Conservation (phyloP, 1,140 invertebrate species). For the Venturia canescens region DNA sequence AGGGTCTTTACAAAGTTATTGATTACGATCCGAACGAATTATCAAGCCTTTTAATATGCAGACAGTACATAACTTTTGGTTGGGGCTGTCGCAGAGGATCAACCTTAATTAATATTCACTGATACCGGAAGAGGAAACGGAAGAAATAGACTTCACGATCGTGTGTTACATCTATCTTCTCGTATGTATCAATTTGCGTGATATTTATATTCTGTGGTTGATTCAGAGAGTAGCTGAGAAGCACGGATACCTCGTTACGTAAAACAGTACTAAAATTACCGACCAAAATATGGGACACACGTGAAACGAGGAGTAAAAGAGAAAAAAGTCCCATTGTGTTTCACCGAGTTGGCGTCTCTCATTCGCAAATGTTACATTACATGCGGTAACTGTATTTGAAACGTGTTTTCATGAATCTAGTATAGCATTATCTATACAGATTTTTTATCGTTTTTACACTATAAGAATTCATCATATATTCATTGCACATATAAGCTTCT, state of each 20-base stretch:
- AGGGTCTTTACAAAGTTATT: no score
- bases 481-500: background rate
- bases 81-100: no score
- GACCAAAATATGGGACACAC: background rate
- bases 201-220: background rate
- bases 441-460: background rate
- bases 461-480: background rate
- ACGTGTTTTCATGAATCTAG: background rate
- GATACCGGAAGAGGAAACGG: background rate
- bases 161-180: background rate
- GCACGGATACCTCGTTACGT: background rate
- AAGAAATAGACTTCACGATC: background rate
- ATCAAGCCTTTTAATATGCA: no score
- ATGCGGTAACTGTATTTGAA: background rate
- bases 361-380: background rate
- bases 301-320: conserved; percentile 3
- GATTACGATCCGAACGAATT: no score
- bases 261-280: background rate
- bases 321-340: background rate
- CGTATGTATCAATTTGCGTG: background rate
- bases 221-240: background rate
- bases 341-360: background rate
- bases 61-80: no score
- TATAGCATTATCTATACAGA: background rate
- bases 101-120: background rate